Evolutionary conservation across 2,113 vertebrate species (phyloP).

Genomic region (Corynorhinus townsendii): DNA sequence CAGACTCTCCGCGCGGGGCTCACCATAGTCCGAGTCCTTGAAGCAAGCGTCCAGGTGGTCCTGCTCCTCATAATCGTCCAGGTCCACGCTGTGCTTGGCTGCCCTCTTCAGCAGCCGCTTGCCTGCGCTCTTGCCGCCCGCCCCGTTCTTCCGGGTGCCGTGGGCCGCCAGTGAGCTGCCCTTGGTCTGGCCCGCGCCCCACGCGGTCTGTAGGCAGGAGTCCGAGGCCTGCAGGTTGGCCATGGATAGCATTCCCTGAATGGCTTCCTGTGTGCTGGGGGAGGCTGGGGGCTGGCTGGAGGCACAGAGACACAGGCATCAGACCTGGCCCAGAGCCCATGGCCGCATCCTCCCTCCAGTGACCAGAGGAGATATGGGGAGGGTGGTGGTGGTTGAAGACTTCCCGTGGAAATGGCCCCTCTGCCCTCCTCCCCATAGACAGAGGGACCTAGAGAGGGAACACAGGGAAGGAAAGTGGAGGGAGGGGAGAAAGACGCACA

Average conservation of each 20-base stretch:
- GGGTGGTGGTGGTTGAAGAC: accelerated
- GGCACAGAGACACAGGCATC: constrained; percentile 54
- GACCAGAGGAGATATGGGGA: not conserved
- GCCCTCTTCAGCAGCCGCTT: constrained; percentile 91
- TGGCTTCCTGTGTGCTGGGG: constrained; percentile 99
- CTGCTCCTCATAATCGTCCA: constrained; percentile 94
- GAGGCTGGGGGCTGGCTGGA: constrained; percentile 97
- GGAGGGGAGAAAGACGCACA: not conserved
- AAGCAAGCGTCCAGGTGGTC: constrained; percentile 98
- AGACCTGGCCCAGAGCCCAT: not conserved
- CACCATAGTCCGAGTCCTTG: constrained; percentile 97
- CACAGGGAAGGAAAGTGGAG: not conserved
- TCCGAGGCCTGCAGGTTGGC: constrained; percentile 97
- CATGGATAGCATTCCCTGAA: constrained; percentile 99
- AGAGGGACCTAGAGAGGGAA: not conserved
- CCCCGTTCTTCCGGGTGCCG: constrained; percentile 83
- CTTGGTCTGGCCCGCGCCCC: constrained; percentile 90
- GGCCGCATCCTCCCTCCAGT: not conserved
- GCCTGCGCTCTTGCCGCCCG: constrained; percentile 82
- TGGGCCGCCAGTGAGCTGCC: constrained; percentile 85
- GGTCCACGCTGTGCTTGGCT: constrained; percentile 89
- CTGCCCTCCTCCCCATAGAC: not conserved
- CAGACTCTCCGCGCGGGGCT: not conserved
- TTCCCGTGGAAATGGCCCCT: not conserved
- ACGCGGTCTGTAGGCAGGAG: constrained; percentile 90